Evolutionary conservation across 1,140 invertebrate species (phyloP).

Genomic region (Scylla paramamosain): DNA sequence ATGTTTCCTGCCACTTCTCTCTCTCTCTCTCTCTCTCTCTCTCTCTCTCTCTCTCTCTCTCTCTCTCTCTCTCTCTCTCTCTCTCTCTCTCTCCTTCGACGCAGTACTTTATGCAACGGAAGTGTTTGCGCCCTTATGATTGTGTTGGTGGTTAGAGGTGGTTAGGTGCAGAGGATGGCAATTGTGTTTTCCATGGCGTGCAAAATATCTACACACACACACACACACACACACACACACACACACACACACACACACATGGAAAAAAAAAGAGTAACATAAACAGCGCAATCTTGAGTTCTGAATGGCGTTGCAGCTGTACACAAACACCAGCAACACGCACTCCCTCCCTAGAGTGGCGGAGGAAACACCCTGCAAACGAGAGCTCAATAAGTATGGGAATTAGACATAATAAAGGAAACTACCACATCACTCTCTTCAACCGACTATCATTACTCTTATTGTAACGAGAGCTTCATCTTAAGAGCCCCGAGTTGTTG

Average conservation of each 20-base stretch:
- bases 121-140: neutral
- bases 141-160: neutral
- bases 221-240: conserved; percentile 20
- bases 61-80: conserved; percentile 24
- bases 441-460: neutral
- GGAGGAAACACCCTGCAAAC: neutral
- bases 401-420: conserved; percentile 7
- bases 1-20: neutral
- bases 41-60: conserved; percentile 21
- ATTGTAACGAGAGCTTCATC: neutral
- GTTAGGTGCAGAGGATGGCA: conserved; percentile 3
- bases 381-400: neutral
- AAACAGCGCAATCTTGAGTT: neutral
- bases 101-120: neutral
- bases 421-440: neutral
- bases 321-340: neutral
- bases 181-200: neutral
- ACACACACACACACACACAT: neutral
- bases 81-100: neutral
- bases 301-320: neutral
- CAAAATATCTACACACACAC: neutral
- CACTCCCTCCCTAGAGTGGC: neutral
- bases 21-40: conserved; percentile 7
- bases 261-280: neutral
- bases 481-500: neutral